Conservation (phyloP, 2,113 vertebrate genomes). For the Harpagus bidentatus region DNA sequence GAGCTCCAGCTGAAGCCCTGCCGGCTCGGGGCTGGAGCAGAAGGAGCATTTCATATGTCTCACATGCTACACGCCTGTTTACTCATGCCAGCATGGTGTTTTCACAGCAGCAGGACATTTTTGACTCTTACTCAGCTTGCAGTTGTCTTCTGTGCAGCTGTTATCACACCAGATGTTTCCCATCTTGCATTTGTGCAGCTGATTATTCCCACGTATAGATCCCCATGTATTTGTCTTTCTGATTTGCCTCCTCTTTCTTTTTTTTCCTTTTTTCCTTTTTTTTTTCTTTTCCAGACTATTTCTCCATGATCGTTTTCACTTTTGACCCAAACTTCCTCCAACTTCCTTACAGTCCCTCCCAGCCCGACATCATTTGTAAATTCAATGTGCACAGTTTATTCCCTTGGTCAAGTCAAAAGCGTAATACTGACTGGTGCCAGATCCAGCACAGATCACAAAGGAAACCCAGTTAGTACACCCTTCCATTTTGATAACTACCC, state of each 20-base stretch:
- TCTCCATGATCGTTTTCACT: background rate
- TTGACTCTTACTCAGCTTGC: background rate
- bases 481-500: background rate
- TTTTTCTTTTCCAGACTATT: background rate
- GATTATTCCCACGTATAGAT: background rate
- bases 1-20: background rate
- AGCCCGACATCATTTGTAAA: background rate
- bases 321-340: background rate
- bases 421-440: background rate
- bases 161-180: slow-evolving; percentile 9
- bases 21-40: background rate
- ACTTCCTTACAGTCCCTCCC: background rate
- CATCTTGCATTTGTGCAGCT: background rate
- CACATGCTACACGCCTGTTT: background rate
- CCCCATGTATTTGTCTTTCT: background rate
- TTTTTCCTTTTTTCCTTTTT: background rate
- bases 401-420: background rate
- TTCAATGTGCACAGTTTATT: background rate
- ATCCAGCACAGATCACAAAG: background rate
- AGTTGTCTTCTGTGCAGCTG: background rate
- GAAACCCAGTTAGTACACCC: background rate
- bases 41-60: background rate
- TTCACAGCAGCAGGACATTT: slow-evolving; percentile 48
- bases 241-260: background rate
- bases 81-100: background rate